Conservation (phyloP, 2,888 invertebrate species). For the Gibbula magus region DNA sequence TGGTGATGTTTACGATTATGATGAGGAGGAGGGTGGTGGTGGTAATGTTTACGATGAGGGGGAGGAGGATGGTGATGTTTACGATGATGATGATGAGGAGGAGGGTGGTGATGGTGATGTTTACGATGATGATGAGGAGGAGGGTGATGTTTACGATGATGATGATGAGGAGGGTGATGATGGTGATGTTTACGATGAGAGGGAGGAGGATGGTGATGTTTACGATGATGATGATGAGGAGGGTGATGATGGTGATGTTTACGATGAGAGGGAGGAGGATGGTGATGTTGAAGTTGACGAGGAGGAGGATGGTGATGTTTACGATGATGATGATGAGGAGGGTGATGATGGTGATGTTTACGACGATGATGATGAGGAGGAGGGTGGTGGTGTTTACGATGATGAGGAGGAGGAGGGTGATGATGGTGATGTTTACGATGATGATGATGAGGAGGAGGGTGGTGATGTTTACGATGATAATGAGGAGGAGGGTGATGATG, state of each 20-base stretch:
- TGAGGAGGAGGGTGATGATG: too few relatives aligned
- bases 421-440: too few relatives aligned
- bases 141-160: background rate
- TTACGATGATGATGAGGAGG: background rate
- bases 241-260: background rate
- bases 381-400: background rate
- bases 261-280: background rate
- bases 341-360: background rate
- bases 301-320: background rate
- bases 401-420: too few relatives aligned
- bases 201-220: background rate
- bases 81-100: background rate
- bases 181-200: background rate
- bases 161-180: background rate
- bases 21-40: too few relatives aligned
- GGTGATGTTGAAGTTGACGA: background rate
- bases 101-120: background rate
- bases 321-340: background rate
- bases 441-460: too few relatives aligned
- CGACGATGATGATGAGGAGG: background rate
- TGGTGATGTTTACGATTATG: too few relatives aligned
- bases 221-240: background rate
- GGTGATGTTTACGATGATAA: too few relatives aligned
- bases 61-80: background rate
- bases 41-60: too few relatives aligned